Evolutionary conservation across 2,113 vertebrate species (phyloP).

Genomic region (Corythoichthys haematopterus): DNA sequence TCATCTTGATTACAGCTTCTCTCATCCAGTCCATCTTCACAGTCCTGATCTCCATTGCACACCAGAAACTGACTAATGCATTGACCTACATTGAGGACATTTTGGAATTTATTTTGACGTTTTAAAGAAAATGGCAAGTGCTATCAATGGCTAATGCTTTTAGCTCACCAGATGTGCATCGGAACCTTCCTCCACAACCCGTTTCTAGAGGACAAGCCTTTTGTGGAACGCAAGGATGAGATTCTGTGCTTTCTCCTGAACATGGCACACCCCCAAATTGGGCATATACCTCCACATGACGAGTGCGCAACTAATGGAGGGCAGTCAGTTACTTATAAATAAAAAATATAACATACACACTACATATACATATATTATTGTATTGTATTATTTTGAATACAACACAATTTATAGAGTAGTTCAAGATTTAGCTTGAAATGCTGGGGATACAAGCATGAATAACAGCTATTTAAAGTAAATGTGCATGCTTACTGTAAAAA

Average conservation of each 20-base stretch:
- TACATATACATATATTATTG: too few relatives aligned
- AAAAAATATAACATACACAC: too few relatives aligned
- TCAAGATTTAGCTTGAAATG: too few relatives aligned
- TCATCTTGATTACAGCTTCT: conserved; percentile 64
- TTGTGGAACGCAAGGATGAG: conserved; percentile 64
- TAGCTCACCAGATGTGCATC: conserved; percentile 79
- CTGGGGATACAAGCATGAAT: too few relatives aligned
- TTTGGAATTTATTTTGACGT: background rate
- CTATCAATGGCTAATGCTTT: background rate
- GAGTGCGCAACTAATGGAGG: conserved; percentile 67
- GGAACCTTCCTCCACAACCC: conserved; percentile 80
- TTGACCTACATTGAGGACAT: conserved; percentile 69
- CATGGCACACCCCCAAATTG: conserved; percentile 79
- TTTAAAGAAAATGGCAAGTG: background rate
- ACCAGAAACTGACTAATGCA: conserved; percentile 82
- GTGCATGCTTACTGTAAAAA: too few relatives aligned
- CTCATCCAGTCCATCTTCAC: conserved; percentile 86
- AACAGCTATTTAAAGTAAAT: too few relatives aligned
- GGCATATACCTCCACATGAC: conserved; percentile 69
- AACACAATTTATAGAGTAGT: too few relatives aligned
- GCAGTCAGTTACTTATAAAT: too few relatives aligned
- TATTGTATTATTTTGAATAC: too few relatives aligned
- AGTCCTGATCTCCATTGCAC: conserved; percentile 92
- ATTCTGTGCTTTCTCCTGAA: conserved; percentile 68
- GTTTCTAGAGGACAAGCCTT: conserved; percentile 74